Conservation (phyloP, 2,888 invertebrate species). For the Drosophila algonquin region DNA sequence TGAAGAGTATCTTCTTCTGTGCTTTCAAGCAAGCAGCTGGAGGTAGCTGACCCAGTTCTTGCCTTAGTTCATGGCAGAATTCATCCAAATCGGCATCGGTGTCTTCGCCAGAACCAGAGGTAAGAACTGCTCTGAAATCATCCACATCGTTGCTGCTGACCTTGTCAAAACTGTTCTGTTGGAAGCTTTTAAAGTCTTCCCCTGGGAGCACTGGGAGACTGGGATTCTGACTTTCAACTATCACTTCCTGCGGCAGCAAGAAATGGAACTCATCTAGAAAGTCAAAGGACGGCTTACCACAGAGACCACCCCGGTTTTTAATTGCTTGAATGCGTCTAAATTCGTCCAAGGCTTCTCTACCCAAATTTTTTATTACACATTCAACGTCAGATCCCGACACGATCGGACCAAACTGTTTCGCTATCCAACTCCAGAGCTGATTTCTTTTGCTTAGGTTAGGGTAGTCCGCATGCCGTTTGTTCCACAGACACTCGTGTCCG, state of each 20-base stretch:
- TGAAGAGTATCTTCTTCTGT: constrained; percentile 11
- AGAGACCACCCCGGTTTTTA: not conserved
- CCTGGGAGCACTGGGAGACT: not conserved
- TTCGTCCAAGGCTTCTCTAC: constrained; percentile 9
- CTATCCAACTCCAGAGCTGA: constrained; percentile 29
- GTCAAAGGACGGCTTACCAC: constrained; percentile 2
- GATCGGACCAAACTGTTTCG: constrained; percentile 25
- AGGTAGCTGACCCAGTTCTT: constrained; percentile 7
- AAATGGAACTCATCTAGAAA: constrained; percentile 24
- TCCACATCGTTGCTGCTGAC: not conserved
- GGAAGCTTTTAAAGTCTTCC: not conserved
- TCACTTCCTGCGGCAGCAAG: constrained; percentile 2
- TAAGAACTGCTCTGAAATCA: too few species aligned
- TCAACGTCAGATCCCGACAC: constrained; percentile 1
- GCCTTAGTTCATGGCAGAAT: constrained; percentile 13
- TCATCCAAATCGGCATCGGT: constrained; percentile 5
- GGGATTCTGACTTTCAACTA: not conserved
- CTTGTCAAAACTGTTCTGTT: not conserved
- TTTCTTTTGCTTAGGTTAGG: not conserved
- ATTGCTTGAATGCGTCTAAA: constrained; percentile 12
- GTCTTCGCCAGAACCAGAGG: not conserved
- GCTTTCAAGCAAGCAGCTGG: constrained; percentile 2
- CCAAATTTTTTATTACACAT: not conserved
- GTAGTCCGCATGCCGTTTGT: constrained; percentile 16
- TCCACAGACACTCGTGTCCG: constrained; percentile 39